Conservation (phyloP, 2,888 invertebrate genomes). For the Hedychridium roseum region DNA sequence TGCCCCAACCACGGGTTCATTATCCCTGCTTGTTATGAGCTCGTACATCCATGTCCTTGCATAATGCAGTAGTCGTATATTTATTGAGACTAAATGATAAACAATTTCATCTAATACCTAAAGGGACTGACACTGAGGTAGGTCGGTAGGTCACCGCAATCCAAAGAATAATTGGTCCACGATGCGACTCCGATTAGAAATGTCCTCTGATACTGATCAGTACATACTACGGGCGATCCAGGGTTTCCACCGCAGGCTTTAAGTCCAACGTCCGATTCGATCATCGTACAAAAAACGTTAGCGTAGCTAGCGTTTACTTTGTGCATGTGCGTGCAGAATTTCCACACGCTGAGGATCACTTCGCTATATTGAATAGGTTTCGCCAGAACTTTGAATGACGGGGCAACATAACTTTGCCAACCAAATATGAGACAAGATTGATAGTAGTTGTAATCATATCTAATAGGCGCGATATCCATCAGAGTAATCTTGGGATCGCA, state of each 20-base stretch:
- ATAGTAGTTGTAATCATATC: constrained; percentile 36
- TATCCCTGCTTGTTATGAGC: no score
- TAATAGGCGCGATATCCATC: constrained; percentile 31
- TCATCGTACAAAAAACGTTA: constrained; percentile 42
- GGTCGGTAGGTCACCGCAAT: constrained; percentile 37
- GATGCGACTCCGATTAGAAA: constrained; percentile 44
- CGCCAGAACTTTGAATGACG: constrained; percentile 32
- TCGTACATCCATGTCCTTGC: constrained; percentile 38
- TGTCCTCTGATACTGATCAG: constrained; percentile 32
- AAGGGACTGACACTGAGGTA: constrained; percentile 40
- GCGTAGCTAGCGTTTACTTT: constrained; percentile 32
- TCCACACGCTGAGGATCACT: constrained; percentile 39
- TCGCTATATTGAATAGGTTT: constrained; percentile 42
- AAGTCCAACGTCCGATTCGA: constrained; percentile 33
- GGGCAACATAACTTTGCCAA: constrained; percentile 40
- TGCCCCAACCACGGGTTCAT: no score
- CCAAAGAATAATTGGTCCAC: constrained; percentile 43
- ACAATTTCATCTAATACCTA: constrained; percentile 18
- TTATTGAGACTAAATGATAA: background rate
- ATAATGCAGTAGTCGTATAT: background rate
- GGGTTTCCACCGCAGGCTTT: constrained; percentile 48
- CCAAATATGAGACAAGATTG: constrained; percentile 45
- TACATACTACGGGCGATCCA: constrained; percentile 45
- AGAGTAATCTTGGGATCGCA: constrained; percentile 28
- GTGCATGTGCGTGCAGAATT: constrained; percentile 38